Base-by-base conservation (phyloP, 2,797 vertebrate genomes). In the Bradypus variegatus region DNA sequence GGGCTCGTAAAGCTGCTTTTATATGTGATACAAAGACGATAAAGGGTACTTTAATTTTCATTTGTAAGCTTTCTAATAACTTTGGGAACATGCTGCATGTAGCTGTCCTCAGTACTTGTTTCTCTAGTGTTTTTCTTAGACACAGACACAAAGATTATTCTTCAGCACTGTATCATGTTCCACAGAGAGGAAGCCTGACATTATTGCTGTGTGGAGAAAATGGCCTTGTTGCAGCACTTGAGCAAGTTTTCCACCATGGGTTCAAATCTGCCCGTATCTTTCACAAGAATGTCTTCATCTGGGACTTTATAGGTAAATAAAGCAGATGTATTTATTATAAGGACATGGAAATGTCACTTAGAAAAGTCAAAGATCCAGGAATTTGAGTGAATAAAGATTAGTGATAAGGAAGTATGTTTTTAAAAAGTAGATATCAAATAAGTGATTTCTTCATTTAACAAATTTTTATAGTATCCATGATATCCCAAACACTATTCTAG, bases 211-310 rank as follows among this genome's bases (percentile, higher is more conserved):
- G 99, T 92, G 99, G 99, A 69, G 99, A 99, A 95, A 98, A 97
- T 0, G 99, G 99, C 60, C 97, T 99, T 94, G 99, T 99, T 4
- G 97, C 98, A 21, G 98, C 98, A 0, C 96, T 99, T 94, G 99
- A 99, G 97, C 99, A 99, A 60, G 98, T 99, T 94, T 99, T 99
- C 95, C 98, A 99, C 95, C 98, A 99, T 0, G 98, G 99, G 16
- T 98, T 99, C 95, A 99, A 98, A 95, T 98, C 98, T 0, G 98
- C 98, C 87, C 98, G 99, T 15, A 98, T 99, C 94, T 99, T 99
- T 96, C 99, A 99, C 96, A 99, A 99, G 96, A 99, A 98, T 7
- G 97, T 99, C 95, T 99, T 99, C 97, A 98, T 99, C 92, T 99
- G 99, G 99, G 99, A 99, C 96, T 99, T 99, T 96, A 98, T 99